Evolutionary conservation across 2,113 vertebrate genomes (phyloP), one percentile per base, ranked within the genome.

Genomic region (Trematocara marginatum): DNA sequence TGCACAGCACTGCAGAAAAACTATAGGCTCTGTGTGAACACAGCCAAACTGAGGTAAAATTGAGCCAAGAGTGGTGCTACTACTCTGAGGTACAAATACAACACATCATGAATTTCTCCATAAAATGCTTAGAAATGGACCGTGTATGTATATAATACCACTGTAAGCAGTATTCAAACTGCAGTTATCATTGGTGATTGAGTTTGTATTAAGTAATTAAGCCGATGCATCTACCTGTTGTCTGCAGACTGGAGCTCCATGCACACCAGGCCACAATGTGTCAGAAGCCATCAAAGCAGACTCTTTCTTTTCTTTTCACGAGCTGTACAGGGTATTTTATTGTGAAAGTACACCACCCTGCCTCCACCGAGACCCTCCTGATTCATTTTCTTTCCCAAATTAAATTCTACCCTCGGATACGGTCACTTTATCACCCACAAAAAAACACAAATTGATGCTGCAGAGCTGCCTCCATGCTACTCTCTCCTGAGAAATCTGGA

Each of bases 91-190:
- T 59, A 80, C 53, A 84, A 88, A 88, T 78, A 80, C 54, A 80
- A 9, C 78, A 47, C 53, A 79, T 20, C 13, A 12, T 38, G 82
- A 66, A 82, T 78, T 85, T 84, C 45, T 71, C 34, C 47, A 16
- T 35, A 47, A 86, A 56, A 74, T 56, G 80, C 82, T 89, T 76
- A 35, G 53, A 89, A 89, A 82, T 10, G 1, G 49, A 49, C 29
- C 10, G 1, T 31, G 31, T 31, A 31, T 31, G 31, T 6, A 57
- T 49, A 18, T 74, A 85, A 78, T 3, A 76, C 76, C 38, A 52
- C 38, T 84, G 56, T 82, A 84, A 89, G 79, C 76, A 92, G 85
- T 88, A 87, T 85, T 61, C 59, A 79, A 64, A 78, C 80, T 81
- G 34, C 13, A 31, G 49, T 66, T 87, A 6, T 78, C 86, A 40